Percentiles rank a stretch among this genome's conserved stretches.
Conservation (phyloP, 2,797 vertebrate species). For the Cercopithecus neglectus region DNA sequence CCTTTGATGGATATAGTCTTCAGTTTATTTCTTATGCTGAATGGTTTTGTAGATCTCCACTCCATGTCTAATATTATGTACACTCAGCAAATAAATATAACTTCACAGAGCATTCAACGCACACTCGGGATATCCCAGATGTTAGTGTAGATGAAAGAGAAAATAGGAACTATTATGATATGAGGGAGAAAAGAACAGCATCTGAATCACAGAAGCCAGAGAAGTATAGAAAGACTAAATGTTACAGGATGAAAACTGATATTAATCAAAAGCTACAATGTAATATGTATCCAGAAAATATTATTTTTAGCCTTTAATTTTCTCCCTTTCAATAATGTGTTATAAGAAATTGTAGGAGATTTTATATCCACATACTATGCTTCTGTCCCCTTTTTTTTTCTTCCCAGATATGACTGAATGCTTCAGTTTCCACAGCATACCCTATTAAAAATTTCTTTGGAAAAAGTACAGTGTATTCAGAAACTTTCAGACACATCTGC, state of each 20-base stretch:
- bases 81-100: background rate
- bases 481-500: constrained; percentile 40
- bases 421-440: constrained; percentile 38
- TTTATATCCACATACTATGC: background rate
- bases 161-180: background rate
- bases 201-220: background rate
- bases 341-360: background rate
- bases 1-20: background rate
- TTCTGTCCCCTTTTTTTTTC: constrained; percentile 12
- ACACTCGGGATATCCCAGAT: background rate
- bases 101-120: background rate
- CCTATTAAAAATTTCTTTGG: constrained; percentile 63
- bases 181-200: background rate
- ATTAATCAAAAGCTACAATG: background rate
- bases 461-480: constrained; percentile 26
- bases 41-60: background rate
- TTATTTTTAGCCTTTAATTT: background rate
- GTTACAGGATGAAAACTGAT: background rate
- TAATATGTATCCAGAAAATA: background rate
- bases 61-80: background rate
- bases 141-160: background rate
- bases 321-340: background rate
- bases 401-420: background rate
- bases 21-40: background rate
- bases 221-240: background rate